Percentiles rank a stretch among this genome's conserved stretches.
phyloP scores from a whole-genome alignment of 2,113 vertebrate genomes.

The Atlantisia rogersi region DNA sequence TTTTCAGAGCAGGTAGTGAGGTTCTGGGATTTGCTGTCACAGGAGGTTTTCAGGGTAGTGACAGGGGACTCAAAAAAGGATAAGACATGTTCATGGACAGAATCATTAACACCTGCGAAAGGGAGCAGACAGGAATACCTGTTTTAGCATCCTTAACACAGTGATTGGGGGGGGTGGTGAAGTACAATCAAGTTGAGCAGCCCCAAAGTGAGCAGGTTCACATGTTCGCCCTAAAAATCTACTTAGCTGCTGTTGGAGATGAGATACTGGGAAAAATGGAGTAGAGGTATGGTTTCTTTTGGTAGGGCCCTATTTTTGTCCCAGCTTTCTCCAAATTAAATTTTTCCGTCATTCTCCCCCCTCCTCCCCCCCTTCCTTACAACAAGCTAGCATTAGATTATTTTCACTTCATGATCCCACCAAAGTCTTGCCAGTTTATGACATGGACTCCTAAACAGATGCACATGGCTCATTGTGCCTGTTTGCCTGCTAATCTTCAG shows the following conservation, averaged over 20 bases:
- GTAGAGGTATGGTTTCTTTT: background rate
- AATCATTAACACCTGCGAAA: background rate
- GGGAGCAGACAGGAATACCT: background rate
- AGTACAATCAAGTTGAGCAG: background rate
- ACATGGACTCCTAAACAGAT: background rate
- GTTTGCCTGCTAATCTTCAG: background rate
- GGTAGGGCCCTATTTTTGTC: background rate
- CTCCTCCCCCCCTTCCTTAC: background rate
- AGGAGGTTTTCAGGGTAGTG: background rate
- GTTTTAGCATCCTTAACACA: background rate
- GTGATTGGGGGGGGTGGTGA: background rate
- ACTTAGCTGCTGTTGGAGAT: background rate
- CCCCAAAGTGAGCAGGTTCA: background rate
- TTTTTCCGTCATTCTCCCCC: background rate
- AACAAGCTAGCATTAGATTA: rapidly evolving
- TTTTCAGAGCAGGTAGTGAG: background rate
- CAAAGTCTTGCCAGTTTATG: background rate
- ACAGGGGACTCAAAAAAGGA: background rate
- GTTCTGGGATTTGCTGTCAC: background rate
- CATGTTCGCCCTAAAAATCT: background rate
- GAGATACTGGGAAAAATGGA: background rate
- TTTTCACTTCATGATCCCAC: background rate
- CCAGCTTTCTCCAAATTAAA: background rate
- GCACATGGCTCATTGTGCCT: background rate
- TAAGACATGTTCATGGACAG: background rate